phyloP scores from a whole-genome alignment of 2,113 vertebrate genomes.

The Mesitornis unicolor region DNA sequence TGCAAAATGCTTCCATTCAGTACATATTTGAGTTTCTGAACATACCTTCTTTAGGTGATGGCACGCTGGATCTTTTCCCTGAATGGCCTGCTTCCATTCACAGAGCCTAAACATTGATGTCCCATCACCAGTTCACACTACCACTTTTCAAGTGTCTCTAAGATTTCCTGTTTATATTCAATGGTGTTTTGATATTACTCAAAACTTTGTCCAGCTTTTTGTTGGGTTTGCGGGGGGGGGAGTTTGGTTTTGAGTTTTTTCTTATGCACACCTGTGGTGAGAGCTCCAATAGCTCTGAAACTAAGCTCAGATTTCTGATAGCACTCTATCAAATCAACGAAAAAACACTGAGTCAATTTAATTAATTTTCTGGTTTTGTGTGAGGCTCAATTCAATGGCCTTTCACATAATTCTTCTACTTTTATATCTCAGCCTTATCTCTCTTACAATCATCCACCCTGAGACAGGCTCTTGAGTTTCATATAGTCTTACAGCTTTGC shows the following conservation, averaged over 20 bases:
- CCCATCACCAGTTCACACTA: background rate
- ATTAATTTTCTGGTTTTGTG: background rate
- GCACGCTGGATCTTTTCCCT: background rate
- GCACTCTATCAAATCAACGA: background rate
- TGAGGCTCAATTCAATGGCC: background rate
- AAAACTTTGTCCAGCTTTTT: background rate
- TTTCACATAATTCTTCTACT: background rate
- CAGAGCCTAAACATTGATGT: background rate
- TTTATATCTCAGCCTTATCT: background rate
- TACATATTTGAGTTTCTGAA: background rate
- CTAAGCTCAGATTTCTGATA: background rate
- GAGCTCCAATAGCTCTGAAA: background rate
- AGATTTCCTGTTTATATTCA: background rate
- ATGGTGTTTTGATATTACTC: background rate
- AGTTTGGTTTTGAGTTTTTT: background rate
- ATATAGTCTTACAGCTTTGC: background rate
- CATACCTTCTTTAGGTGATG: background rate
- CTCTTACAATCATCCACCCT: background rate
- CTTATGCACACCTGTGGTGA: background rate
- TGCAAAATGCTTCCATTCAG: background rate
- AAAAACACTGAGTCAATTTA: background rate
- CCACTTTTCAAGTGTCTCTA: background rate
- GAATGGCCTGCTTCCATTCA: background rate
- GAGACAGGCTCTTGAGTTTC: background rate
- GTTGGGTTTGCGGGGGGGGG: too few species aligned